Evolutionary conservation across 2,113 vertebrate genomes (phyloP).

Genomic region (Stegostoma tigrinum): DNA sequence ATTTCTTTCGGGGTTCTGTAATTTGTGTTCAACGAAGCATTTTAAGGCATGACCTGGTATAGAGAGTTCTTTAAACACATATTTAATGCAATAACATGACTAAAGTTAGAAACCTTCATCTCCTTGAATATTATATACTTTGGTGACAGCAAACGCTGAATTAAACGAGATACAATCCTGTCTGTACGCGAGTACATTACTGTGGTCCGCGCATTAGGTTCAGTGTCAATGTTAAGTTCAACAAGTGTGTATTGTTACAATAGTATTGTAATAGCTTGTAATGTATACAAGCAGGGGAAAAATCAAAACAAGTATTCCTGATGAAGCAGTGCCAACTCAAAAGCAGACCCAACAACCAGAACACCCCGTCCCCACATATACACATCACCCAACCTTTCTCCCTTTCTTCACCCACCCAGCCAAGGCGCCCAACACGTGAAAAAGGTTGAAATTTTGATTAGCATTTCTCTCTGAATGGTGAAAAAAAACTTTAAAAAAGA

Average conservation of each 20-base stretch:
- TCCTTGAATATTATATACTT: not conserved
- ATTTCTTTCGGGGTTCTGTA: not conserved
- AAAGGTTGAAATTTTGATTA: no score
- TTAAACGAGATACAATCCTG: not conserved
- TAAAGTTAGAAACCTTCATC: not conserved
- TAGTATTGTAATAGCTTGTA: not conserved
- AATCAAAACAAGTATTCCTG: not conserved
- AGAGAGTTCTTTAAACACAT: not conserved
- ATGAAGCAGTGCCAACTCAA: not conserved
- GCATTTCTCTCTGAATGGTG: not conserved
- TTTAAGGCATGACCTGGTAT: constrained; percentile 3
- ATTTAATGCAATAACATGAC: constrained; percentile 3
- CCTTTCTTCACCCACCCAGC: no score
- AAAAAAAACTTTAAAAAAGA: not conserved
- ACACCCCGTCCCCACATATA: not conserved
- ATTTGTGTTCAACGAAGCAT: constrained; percentile 22
- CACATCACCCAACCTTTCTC: no score
- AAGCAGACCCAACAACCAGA: not conserved
- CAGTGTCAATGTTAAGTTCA: not conserved
- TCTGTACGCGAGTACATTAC: not conserved
- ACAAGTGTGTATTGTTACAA: constrained; percentile 1
- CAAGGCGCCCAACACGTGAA: no score
- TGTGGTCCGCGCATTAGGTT: not conserved
- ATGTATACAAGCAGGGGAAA: not conserved
- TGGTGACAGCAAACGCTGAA: not conserved